These are phyloP conservation scores for Chitala chitala DNA, from an alignment of 2,113 vertebrate species.

Conservation along the genomic window DNA sequence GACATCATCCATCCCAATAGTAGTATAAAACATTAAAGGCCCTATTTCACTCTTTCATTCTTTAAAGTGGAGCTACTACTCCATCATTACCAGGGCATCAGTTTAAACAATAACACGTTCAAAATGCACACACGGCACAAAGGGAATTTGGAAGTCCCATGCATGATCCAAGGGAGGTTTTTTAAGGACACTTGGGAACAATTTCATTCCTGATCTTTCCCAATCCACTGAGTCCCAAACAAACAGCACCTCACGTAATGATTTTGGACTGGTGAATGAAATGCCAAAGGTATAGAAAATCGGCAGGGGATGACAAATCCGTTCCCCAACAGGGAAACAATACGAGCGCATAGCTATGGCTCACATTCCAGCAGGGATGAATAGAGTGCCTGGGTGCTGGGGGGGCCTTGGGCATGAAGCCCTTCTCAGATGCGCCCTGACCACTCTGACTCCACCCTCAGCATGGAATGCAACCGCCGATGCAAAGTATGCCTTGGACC, in stretches of 20 bases:
- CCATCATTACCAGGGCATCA: neutral
- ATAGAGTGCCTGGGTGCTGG: slow-evolving; percentile 16
- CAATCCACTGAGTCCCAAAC: slow-evolving; percentile 11
- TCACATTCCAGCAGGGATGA: slow-evolving; percentile 46
- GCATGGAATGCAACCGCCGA: neutral
- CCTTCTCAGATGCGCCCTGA: neutral
- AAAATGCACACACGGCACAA: neutral
- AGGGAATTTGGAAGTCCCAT: neutral
- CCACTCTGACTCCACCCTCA: neutral
- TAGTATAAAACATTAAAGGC: neutral
- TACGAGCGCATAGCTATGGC: slow-evolving; percentile 47
- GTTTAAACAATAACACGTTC: neutral
- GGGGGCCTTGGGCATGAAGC: neutral
- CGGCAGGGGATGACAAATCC: slow-evolving; percentile 31
- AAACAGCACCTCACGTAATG: slow-evolving; percentile 20
- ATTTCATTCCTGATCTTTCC: neutral
- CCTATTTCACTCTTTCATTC: neutral
- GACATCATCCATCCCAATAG: neutral
- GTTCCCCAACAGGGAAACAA: slow-evolving; percentile 36
- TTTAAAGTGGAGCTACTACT: neutral
- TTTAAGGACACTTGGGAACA: neutral
- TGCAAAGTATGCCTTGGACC: neutral
- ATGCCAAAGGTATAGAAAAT: slow-evolving; percentile 33
- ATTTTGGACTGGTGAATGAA: slow-evolving; percentile 35
- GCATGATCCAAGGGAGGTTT: neutral